A percentile compares a stretch with the other conserved stretches of the same genome.
These are phyloP conservation scores for Gobio occitaniae DNA, from an alignment of 2,797 vertebrate genomes.

Conservation along the genomic window DNA sequence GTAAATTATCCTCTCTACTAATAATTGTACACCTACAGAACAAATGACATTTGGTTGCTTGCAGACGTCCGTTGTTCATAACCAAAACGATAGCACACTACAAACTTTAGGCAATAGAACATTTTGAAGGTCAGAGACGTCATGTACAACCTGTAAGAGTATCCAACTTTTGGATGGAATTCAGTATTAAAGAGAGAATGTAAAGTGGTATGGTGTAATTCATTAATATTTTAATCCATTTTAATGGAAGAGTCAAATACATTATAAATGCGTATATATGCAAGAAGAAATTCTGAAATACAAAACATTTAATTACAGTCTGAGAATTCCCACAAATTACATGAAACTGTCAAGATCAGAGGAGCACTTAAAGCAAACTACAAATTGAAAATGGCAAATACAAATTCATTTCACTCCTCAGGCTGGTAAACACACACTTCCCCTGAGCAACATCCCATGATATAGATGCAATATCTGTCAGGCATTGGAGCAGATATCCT, in stretches of 20 bases:
- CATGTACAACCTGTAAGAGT: background rate
- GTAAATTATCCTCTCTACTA: background rate
- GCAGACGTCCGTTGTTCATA: background rate
- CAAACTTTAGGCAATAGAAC: background rate
- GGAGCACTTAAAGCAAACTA: background rate
- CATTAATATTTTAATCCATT: background rate
- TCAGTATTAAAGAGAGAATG: slow-evolving; percentile 8
- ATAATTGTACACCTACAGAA: background rate
- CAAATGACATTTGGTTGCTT: background rate
- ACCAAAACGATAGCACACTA: background rate
- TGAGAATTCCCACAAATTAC: background rate
- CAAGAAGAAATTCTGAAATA: background rate
- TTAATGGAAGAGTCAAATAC: background rate
- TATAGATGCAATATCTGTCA: slow-evolving; percentile 11
- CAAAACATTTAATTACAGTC: background rate
- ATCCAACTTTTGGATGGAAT: background rate
- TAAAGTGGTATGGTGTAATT: background rate
- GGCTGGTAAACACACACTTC: slow-evolving; percentile 2
- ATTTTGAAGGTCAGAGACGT: background rate
- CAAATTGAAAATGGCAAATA: slow-evolving; percentile 6
- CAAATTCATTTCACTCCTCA: background rate
- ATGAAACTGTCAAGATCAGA: background rate
- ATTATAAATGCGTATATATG: background rate
- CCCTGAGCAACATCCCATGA: background rate
- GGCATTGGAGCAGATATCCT: background rate